Percentiles rank a stretch among this genome's conserved stretches.
phyloP scores from a whole-genome alignment of 2,113 vertebrate species.

The Colaptes auratus region DNA sequence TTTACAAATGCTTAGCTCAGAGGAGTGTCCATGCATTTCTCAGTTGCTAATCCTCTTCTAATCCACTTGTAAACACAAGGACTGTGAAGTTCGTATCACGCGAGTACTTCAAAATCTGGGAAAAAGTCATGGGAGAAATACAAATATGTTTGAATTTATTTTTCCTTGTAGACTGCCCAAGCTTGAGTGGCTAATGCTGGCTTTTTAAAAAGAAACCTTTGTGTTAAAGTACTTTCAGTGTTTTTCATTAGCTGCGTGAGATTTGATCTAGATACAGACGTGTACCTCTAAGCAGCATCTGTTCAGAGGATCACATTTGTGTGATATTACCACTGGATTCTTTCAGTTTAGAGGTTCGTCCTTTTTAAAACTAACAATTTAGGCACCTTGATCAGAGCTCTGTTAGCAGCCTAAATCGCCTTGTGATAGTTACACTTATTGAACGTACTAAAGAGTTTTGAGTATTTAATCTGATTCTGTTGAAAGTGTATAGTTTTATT shows the following conservation, averaged over 20 bases:
- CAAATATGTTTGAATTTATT: background rate
- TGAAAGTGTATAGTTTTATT: background rate
- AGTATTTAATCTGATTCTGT: background rate
- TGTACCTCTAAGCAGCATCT: background rate
- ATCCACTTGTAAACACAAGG: background rate
- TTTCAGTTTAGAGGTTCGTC: background rate
- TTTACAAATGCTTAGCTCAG: background rate
- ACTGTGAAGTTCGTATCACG: background rate
- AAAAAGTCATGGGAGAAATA: background rate
- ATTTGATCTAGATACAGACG: background rate
- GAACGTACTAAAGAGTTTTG: background rate
- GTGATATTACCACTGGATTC: background rate
- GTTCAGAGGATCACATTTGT: background rate
- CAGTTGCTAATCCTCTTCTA: background rate
- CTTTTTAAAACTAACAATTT: background rate
- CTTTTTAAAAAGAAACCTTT: background rate
- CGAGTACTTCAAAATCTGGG: background rate
- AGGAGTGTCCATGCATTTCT: background rate
- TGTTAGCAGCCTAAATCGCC: background rate
- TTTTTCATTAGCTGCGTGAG: background rate
- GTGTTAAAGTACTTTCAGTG: background rate
- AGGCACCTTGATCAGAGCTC: background rate
- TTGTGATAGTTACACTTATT: background rate
- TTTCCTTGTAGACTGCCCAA: background rate
- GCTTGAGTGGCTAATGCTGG: background rate